Percentiles rank a stretch among this genome's conserved stretches.
These are phyloP conservation scores for Oscheius sp. DNA, from an alignment of 2,888 invertebrate species.

Conservation along the genomic window DNA sequence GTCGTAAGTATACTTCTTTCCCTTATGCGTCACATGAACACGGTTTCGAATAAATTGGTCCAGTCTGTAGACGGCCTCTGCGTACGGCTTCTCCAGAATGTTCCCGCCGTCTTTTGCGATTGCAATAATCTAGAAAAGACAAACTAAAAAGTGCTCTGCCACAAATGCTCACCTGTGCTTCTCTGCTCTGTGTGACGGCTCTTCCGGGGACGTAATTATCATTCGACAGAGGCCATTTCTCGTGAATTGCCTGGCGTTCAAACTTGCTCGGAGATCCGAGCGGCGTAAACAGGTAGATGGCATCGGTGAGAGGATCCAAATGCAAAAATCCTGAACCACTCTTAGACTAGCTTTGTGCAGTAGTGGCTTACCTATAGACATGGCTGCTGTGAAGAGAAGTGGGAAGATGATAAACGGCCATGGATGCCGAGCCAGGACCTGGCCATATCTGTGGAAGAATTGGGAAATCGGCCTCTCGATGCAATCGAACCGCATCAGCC, in stretches of 20 bases:
- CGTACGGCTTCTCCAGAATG: slow-evolving; percentile 81
- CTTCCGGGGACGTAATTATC: slow-evolving; percentile 73
- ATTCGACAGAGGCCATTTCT: slow-evolving; percentile 72
- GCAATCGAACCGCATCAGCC: slow-evolving; percentile 51
- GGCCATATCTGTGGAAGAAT: slow-evolving; percentile 68
- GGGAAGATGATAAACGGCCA: slow-evolving; percentile 71
- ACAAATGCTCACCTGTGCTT: slow-evolving; percentile 64
- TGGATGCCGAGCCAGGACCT: slow-evolving; percentile 64
- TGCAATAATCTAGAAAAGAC: slow-evolving; percentile 79
- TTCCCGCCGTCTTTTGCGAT: slow-evolving; percentile 85
- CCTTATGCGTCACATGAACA: slow-evolving; percentile 57
- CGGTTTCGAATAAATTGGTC: slow-evolving; percentile 67
- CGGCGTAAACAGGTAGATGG: slow-evolving; percentile 73
- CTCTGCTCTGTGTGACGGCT: slow-evolving; percentile 72
- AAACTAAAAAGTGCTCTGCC: no score
- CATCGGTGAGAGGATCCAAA: slow-evolving; percentile 67
- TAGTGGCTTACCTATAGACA: slow-evolving; percentile 53
- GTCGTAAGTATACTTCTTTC: slow-evolving; percentile 61
- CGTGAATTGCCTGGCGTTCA: slow-evolving; percentile 70
- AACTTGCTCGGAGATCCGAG: slow-evolving; percentile 65
- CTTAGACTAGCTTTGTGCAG: not conserved
- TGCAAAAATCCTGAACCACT: slow-evolving; percentile 59
- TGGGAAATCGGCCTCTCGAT: slow-evolving; percentile 63
- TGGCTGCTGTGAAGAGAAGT: slow-evolving; percentile 65
- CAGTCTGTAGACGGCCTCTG: slow-evolving; percentile 67